These are phyloP conservation scores for Drosophila auraria DNA, from an alignment of 1,140 invertebrate genomes.

Conservation along the genomic window DNA sequence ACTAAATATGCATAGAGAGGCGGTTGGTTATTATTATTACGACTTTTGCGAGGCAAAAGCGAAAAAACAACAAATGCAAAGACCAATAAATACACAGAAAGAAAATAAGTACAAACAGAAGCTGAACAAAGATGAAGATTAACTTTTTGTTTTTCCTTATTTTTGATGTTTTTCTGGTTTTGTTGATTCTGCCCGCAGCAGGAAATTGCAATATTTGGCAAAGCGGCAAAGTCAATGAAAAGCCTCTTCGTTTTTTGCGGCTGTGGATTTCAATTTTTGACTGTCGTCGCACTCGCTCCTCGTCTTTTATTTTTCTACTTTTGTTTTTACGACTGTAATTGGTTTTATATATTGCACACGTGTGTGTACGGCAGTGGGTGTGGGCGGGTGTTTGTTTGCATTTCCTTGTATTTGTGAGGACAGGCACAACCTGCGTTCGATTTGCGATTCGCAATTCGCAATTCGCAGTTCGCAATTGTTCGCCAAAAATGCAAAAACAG, in stretches of 20 bases:
- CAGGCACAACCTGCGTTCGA: constrained; percentile 71
- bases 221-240: constrained; percentile 38
- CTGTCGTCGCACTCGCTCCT: constrained; percentile 9
- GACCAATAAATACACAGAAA: constrained; percentile 9
- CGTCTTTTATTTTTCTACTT: constrained; percentile 19
- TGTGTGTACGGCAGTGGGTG: constrained; percentile 17
- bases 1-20: constrained; percentile 72
- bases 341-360: constrained; percentile 61
- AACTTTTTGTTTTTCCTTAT: constrained; percentile 27
- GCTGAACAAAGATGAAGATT: constrained; percentile 25
- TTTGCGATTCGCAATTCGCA: constrained; percentile 57
- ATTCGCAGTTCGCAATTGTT: constrained; percentile 70
- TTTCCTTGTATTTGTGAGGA: constrained; percentile 25
- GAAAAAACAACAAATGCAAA: constrained; percentile 19
- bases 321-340: constrained; percentile 69
- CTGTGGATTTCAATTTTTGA: constrained; percentile 58
- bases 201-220: constrained; percentile 36
- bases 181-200: background rate
- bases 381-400: constrained; percentile 32
- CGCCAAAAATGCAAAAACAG: constrained; percentile 46
- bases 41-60: constrained; percentile 1
- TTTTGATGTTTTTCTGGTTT: background rate
- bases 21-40: constrained; percentile 50
- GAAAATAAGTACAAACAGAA: constrained; percentile 4
- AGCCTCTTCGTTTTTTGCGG: constrained; percentile 38